phyloP scores from a whole-genome alignment of 2,888 invertebrate species.

The Mycogona germanica region DNA sequence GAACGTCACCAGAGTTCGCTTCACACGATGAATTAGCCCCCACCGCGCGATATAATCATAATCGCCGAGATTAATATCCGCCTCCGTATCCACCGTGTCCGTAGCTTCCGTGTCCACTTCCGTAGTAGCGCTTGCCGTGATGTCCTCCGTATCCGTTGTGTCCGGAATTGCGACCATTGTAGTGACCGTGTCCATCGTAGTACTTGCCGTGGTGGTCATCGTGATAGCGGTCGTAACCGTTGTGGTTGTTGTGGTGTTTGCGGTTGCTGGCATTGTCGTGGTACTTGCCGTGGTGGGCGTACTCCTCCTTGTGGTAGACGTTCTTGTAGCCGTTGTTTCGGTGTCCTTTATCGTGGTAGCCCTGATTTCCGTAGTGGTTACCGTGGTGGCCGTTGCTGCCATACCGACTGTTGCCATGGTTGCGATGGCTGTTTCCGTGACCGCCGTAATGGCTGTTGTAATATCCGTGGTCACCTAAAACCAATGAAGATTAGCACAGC shows the following conservation, averaged over 20 bases:
- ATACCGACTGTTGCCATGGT: slow-evolving; percentile 14
- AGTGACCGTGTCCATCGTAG: slow-evolving; percentile 17
- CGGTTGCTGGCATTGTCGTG: slow-evolving; percentile 17
- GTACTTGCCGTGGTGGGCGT: slow-evolving; percentile 19
- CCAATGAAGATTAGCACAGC: no score
- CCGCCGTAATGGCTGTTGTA: slow-evolving; percentile 17
- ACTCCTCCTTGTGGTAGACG: slow-evolving; percentile 18
- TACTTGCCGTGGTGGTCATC: slow-evolving; percentile 21
- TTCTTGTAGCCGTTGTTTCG: slow-evolving; percentile 18
- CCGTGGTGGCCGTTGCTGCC: slow-evolving; percentile 18
- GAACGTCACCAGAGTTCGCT: no score
- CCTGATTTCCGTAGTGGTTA: slow-evolving; percentile 19
- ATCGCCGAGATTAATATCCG: not conserved
- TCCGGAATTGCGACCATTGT: slow-evolving; percentile 12
- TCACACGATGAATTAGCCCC: no score
- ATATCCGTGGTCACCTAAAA: slow-evolving; percentile 7
- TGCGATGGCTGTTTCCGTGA: slow-evolving; percentile 16
- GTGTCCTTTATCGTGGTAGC: slow-evolving; percentile 14
- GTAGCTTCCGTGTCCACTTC: slow-evolving; percentile 2
- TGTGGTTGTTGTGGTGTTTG: slow-evolving; percentile 16
- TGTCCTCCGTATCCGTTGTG: slow-evolving; percentile 20
- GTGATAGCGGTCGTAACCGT: slow-evolving; percentile 18
- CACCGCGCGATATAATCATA: no score
- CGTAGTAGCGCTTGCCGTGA: slow-evolving; percentile 16
- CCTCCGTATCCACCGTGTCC: slow-evolving; percentile 3